A percentile compares a stretch with the other conserved stretches of the same genome.
Conservation (phyloP, 2,113 vertebrate species). For the Pholis gunnellus region DNA sequence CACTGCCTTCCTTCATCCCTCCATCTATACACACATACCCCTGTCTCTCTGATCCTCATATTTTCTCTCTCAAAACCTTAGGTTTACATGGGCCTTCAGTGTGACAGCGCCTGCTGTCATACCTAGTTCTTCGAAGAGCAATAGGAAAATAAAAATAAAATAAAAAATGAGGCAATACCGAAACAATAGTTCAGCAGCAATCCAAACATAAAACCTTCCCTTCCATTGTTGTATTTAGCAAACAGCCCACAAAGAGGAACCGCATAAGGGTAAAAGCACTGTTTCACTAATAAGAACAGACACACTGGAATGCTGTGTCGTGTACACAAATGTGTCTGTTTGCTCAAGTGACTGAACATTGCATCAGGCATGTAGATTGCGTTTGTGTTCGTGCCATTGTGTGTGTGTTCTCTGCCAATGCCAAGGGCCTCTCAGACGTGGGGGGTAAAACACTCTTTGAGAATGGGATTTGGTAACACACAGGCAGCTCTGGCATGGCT, state of each 20-base stretch:
- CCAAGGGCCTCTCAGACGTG: constrained; percentile 69
- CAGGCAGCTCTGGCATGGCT: constrained; percentile 63
- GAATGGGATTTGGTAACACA: constrained; percentile 78
- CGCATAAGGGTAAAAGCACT: constrained; percentile 36
- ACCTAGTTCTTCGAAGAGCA: constrained; percentile 29
- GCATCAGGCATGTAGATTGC: constrained; percentile 80
- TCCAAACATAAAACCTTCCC: constrained; percentile 14
- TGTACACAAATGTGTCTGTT: constrained; percentile 67
- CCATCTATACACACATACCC: constrained; percentile 46
- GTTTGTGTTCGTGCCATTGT: constrained; percentile 64
- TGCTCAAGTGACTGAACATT: constrained; percentile 76
- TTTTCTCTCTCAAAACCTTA: constrained; percentile 44
- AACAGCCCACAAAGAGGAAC: constrained; percentile 45
- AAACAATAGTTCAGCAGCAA: constrained; percentile 48
- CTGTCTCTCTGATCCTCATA: constrained; percentile 54
- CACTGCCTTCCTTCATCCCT: constrained; percentile 58
- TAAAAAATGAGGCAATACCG: constrained; percentile 55
- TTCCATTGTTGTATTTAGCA: constrained; percentile 28
- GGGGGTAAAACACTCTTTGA: constrained; percentile 74
- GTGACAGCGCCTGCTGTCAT: constrained; percentile 47
- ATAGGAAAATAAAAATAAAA: constrained; percentile 5
- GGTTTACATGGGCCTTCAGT: constrained; percentile 46
- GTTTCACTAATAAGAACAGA: constrained; percentile 54
- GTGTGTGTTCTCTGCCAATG: constrained; percentile 64
- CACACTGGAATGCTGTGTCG: constrained; percentile 53